Conservation (phyloP, 2,113 vertebrate genomes). For the Pleuronectes platessa region DNA sequence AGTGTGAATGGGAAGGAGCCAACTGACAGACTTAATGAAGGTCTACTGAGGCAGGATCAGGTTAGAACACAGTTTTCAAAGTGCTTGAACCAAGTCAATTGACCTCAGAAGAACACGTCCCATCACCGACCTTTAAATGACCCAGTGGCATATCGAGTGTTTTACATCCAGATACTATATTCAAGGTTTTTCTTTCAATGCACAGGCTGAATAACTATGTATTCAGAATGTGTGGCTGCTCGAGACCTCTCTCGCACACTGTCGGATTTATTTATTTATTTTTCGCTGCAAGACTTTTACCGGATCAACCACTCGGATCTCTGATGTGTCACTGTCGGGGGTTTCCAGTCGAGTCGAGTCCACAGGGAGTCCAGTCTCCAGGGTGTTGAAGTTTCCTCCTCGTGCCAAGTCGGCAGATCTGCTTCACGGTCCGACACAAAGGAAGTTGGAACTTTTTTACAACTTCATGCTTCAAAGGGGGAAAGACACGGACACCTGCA, state of each 20-base stretch:
- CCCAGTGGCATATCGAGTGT: not conserved
- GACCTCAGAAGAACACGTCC: too few relatives aligned
- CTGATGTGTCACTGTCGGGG: not conserved
- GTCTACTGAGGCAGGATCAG: not conserved
- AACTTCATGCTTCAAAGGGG: not conserved
- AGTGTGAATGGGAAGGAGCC: not conserved
- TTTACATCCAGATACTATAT: too few relatives aligned
- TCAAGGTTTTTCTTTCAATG: too few relatives aligned
- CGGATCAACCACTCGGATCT: not conserved
- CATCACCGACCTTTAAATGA: not conserved
- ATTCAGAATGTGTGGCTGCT: not conserved
- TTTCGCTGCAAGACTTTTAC: not conserved
- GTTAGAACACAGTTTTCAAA: not conserved
- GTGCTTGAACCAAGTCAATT: not conserved
- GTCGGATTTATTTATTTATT: not conserved
- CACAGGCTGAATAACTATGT: not conserved
- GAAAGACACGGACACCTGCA: not conserved
- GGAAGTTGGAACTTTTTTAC: not conserved
- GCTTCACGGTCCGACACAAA: not conserved
- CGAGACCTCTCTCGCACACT: not conserved
- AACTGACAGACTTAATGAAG: not conserved
- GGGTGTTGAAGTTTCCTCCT: not conserved
- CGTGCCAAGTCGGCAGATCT: not conserved
- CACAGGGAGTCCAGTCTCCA: not conserved
- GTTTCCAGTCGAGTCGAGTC: not conserved